Evolutionary conservation across 2,888 invertebrate genomes (phyloP), one percentile per base, ranked within the genome.

Genomic region (Xanthostigma xanthostigma): DNA sequence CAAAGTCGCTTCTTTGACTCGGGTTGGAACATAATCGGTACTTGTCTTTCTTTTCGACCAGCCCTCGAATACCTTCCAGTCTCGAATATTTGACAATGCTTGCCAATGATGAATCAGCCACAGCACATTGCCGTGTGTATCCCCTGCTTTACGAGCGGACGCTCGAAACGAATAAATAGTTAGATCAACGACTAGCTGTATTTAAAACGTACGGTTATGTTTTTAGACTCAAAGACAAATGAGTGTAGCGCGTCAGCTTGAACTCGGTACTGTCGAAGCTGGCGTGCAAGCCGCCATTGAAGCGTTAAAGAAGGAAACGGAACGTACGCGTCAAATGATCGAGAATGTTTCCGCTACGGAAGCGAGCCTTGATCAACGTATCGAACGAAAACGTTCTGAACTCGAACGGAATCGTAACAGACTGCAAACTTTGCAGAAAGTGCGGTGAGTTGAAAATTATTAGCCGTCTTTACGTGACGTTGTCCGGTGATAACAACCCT

Each of bases 371-470:
- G 93, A 92, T 60, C 79, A 84, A 9, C 95, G 96, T 72, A 83
- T 97, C 50, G 94, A 95, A 63, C 81, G 96, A 50, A 83, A 92
- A 55, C 79, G 79, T 55, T 79, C 83, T 0, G 98, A 98, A 63
- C 73, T 96, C 54, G 90, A 92, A 58, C 74, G 98, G 46, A 92
- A 92, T 54, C 89, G 91, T 64, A 96, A 96, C 66, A 74, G 98
- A 36, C 71, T 97, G 43, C 86, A 89, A 59, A 92, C 96, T 0
- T 72, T 98, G 56, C 90, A 93, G 68, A 94, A 91, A 76, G 94
- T 96, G 53, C 82, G 93, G 84, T 84, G 55, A 62, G 63, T 52
- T 12, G 11, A 13, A 11, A 34, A 10, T 38, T 13, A 14, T 34
- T 41, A 34, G 27, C 27, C 27, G 27, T 3, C 3, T 27, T 27